Conservation (phyloP, 2,797 vertebrate species). For the Prionace glauca region DNA sequence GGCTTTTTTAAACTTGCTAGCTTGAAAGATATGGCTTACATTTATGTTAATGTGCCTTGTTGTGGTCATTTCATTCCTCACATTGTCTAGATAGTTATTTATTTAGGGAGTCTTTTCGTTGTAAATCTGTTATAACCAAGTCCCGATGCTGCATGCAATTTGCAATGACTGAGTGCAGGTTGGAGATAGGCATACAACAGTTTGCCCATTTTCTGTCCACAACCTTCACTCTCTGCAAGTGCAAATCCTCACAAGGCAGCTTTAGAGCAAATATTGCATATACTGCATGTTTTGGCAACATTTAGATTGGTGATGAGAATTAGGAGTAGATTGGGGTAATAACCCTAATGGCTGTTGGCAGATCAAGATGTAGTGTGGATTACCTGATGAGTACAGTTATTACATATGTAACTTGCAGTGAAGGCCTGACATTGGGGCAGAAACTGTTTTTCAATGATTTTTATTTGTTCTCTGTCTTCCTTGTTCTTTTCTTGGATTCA, state of each 20-base stretch:
- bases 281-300: not conserved
- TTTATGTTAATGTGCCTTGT: not conserved
- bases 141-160: not conserved
- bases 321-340: not conserved
- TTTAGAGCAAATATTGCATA: not conserved
- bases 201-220: not conserved
- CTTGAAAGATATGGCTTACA: not conserved
- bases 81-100: not conserved
- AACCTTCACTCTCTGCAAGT: not conserved
- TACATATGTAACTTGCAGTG: not conserved
- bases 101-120: not conserved
- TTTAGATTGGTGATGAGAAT: not conserved
- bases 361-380: not conserved
- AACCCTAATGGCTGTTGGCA: not conserved
- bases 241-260: not conserved
- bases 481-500: too few relatives aligned
- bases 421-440: not conserved
- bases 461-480: too few relatives aligned
- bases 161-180: not conserved
- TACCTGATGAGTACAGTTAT: not conserved
- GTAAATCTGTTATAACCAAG: not conserved
- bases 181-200: not conserved
- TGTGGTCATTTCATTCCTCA: not conserved
- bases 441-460: too few relatives aligned
- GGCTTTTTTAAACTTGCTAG: not conserved